phyloP scores from a whole-genome alignment of 2,888 invertebrate species.

The Xestia sexstrigata region DNA sequence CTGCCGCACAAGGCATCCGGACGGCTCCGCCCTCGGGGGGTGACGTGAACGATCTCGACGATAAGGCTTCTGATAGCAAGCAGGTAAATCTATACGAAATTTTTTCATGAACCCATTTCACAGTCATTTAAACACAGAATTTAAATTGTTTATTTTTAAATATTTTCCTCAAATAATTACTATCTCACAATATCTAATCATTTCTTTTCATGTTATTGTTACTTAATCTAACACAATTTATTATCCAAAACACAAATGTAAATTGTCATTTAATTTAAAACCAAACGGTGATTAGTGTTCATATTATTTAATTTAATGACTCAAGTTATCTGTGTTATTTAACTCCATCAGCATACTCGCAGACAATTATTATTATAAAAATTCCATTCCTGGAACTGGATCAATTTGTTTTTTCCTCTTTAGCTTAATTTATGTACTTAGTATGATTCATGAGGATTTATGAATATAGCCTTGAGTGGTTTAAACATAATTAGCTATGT shows the following conservation, averaged over 20 bases:
- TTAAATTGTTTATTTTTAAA: background rate
- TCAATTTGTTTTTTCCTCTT: conserved; percentile 34
- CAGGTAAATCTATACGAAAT: conserved; percentile 77
- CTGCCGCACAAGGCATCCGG: conserved; percentile 86
- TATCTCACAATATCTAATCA: background rate
- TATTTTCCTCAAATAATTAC: background rate
- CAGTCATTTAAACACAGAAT: background rate
- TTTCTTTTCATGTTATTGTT: background rate
- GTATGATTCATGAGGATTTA: conserved; percentile 54
- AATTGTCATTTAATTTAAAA: background rate
- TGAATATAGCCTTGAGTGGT: conserved; percentile 47
- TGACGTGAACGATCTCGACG: conserved; percentile 85
- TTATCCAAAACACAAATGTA: background rate
- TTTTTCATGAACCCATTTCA: conserved; percentile 5
- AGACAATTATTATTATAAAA: conserved; percentile 12
- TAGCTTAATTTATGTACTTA: conserved; percentile 36
- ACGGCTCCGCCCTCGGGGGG: conserved; percentile 88
- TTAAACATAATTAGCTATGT: conserved; percentile 41
- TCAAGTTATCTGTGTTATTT: background rate
- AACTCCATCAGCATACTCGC: no score
- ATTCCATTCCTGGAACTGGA: background rate
- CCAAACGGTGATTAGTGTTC: background rate
- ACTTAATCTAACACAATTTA: conserved; percentile 2
- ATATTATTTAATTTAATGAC: background rate
- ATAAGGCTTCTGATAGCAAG: conserved; percentile 87